A percentile compares a stretch with the other conserved stretches of the same genome.
Evolutionary conservation across 1,140 invertebrate species (phyloP).

Genomic region (Eumaeus atala): DNA sequence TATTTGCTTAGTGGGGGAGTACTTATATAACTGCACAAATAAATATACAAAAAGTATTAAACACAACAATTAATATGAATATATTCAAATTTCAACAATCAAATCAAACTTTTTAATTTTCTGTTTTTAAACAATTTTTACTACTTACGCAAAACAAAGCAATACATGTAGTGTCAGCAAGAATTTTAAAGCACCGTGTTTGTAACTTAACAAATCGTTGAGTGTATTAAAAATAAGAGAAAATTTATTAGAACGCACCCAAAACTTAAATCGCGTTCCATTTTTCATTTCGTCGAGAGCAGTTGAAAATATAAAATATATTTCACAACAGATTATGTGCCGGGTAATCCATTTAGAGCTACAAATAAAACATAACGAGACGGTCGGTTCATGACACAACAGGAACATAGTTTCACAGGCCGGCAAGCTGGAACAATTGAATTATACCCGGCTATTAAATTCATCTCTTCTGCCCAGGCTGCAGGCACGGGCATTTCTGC

Average conservation of each 20-base stretch:
- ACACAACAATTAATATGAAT: too few species aligned
- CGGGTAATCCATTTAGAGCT: constrained; percentile 34
- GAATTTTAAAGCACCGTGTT: too few species aligned
- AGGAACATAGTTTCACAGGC: constrained; percentile 52
- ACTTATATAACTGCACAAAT: too few species aligned
- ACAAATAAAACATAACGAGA: constrained; percentile 36
- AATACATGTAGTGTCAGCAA: too few species aligned
- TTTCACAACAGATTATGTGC: constrained; percentile 33
- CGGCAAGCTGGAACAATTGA: constrained; percentile 57
- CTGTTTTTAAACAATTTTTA: too few species aligned
- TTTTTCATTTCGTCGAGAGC: constrained; percentile 24
- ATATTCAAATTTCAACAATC: too few species aligned
- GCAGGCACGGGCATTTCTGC: constrained; percentile 33
- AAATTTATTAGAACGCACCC: constrained; percentile 10
- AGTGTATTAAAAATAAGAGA: constrained; percentile 10
- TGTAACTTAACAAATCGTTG: too few species aligned
- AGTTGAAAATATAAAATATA: constrained; percentile 25
- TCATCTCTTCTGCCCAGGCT: constrained; percentile 32
- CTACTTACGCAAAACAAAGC: too few species aligned
- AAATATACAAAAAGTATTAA: too few species aligned
- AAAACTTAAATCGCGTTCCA: constrained; percentile 11
- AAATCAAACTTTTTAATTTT: too few species aligned
- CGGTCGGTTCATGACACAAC: constrained; percentile 29
- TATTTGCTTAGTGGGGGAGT: too few species aligned
- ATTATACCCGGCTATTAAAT: constrained; percentile 63